Base-by-base conservation (phyloP, 2,797 vertebrate species). In the Centroberyx gerrardi region DNA sequence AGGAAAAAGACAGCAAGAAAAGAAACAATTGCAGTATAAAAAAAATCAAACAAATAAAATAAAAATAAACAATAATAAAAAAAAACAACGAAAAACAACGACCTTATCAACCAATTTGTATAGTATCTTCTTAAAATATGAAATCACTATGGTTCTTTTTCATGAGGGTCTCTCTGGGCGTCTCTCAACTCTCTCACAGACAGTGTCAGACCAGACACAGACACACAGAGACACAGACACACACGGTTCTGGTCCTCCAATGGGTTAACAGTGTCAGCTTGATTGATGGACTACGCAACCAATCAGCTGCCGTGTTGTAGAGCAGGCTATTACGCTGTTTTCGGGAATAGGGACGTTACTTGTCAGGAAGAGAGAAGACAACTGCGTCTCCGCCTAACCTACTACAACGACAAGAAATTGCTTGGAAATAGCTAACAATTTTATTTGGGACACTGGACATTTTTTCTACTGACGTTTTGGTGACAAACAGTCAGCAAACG, bases 341-440 rank as follows among this genome's bases (percentile, higher is more conserved):
- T 94, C 95, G 94, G 94, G 94, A 96, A 95, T 81, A 82, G 87
- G 93, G 87, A 61, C 27, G 90, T 9, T 12, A 31, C 71, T 93
- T 96, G 86, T 92, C 94, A 92, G 94, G 93, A 95, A 96, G 90
- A 80, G 74, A 72, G 72, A 66, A 82, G 22, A 59, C 1, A 27
- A n/a, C 15, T 36, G 8, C 12, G 8, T 27, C 22, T 77, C 7
- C 0, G 22, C 0, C 13, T 0, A 1, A 49, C 2, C 38, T 0
- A 2, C 0, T 0, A 27, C 3, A 10, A 40, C 10, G 31, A 38
- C 8, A 5, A 17, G 4, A 40, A 9, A 58, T 58, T 44, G 5
- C 0, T 12, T 44, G 49, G 42, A 80, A 44, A 62, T 62, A 42
- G 64, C 14, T 0, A 3, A 40, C 36, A 36, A 0, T 51, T 3